Percentiles rank a stretch among this genome's conserved stretches.
These are phyloP conservation scores for Syngnathus typhle DNA, from an alignment of 2,113 vertebrate species.

Conservation along the genomic window DNA sequence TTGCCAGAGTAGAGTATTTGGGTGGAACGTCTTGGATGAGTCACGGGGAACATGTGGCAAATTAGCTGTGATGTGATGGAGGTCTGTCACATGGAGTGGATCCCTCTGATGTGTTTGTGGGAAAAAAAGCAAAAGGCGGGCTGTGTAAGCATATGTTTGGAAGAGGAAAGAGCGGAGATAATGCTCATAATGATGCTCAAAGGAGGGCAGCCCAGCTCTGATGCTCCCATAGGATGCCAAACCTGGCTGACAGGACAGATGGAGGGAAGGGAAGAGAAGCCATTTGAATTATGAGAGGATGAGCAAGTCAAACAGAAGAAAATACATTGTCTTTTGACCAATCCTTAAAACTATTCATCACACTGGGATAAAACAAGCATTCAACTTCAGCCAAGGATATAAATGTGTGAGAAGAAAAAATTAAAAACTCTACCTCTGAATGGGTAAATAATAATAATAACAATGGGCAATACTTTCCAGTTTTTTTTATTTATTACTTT, in stretches of 20 bases:
- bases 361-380: too few relatives aligned
- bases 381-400: too few relatives aligned
- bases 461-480: too few relatives aligned
- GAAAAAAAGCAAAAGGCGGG: not conserved
- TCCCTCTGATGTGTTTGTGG: slow-evolving; percentile 6
- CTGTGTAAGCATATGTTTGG: not conserved
- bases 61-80: slow-evolving; percentile 1
- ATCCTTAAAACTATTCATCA: not conserved
- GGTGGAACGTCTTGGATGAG: slow-evolving; percentile 5
- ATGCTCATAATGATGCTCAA: not conserved
- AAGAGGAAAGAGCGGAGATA: not conserved
- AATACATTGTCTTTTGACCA: not conserved
- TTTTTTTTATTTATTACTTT: too few relatives aligned
- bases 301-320: not conserved
- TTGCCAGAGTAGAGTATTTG: not conserved
- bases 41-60: not conserved
- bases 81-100: not conserved
- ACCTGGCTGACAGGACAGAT: not conserved
- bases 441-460: not conserved
- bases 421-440: not conserved
- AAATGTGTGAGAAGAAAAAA: too few relatives aligned
- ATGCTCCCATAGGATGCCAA: not conserved
- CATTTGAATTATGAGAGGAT: not conserved
- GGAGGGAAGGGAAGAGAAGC: not conserved
- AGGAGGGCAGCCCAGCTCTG: not conserved